These are phyloP conservation scores for Cecidostiba fungosa DNA, from an alignment of 2,888 invertebrate species.

Conservation along the genomic window DNA sequence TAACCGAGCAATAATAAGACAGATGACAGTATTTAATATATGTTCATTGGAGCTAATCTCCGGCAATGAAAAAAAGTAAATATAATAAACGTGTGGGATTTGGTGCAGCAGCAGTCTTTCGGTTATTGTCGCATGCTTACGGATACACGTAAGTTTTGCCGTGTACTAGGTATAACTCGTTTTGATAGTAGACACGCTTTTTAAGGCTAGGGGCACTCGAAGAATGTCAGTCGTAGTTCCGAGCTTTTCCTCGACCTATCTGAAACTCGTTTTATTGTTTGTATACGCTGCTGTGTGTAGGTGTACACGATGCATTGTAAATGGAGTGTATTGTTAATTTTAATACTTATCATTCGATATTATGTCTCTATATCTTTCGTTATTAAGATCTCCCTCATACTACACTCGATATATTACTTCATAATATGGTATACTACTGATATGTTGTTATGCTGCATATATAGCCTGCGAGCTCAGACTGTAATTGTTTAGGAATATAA, in stretches of 20 bases:
- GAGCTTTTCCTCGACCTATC: neutral
- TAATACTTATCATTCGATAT: too few relatives aligned
- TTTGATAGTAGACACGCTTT: neutral
- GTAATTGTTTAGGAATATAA: too few relatives aligned
- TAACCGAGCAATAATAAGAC: neutral
- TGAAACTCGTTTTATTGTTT: neutral
- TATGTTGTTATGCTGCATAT: too few relatives aligned
- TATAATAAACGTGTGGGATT: neutral
- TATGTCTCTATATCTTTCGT: too few relatives aligned
- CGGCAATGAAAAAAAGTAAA: neutral
- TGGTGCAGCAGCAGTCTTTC: too few relatives aligned
- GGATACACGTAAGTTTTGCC: neutral
- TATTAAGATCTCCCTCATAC: too few relatives aligned
- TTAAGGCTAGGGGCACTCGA: neutral
- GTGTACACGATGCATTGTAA: too few relatives aligned
- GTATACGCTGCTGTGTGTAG: too few relatives aligned
- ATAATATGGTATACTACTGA: too few relatives aligned
- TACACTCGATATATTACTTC: too few relatives aligned
- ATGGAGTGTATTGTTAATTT: too few relatives aligned
- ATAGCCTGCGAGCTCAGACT: too few relatives aligned
- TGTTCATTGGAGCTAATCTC: slow-evolving; percentile 6
- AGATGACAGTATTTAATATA: slow-evolving; percentile 11
- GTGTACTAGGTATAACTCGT: neutral
- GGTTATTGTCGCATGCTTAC: neutral
- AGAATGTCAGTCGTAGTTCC: neutral